A percentile compares a stretch with the other conserved stretches of the same genome.
phyloP scores from a whole-genome alignment of 1,140 invertebrate genomes.

The Heliconius melpomene region DNA sequence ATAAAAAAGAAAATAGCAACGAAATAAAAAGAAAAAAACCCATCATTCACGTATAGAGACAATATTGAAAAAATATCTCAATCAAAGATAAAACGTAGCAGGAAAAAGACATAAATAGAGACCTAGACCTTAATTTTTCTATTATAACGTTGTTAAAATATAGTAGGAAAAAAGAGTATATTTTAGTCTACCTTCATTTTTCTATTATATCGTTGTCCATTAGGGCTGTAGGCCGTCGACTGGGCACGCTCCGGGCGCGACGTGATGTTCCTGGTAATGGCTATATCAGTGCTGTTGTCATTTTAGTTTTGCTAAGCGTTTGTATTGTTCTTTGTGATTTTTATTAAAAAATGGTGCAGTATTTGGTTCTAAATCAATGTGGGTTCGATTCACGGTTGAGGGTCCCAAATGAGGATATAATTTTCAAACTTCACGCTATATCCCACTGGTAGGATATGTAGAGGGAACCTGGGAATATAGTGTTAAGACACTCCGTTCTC shows the following conservation, averaged over 20 bases:
- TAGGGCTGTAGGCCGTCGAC: background rate
- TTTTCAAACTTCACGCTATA: no score
- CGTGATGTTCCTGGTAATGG: slow-evolving; percentile 5
- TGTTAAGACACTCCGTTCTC: no score
- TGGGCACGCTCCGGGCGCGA: background rate
- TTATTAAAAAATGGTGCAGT: background rate
- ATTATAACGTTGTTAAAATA: background rate
- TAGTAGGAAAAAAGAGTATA: background rate
- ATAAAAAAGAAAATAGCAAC: background rate
- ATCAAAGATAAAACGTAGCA: background rate
- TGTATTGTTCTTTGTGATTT: background rate
- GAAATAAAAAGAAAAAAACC: background rate
- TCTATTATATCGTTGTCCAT: slow-evolving; percentile 5
- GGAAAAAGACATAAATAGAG: background rate
- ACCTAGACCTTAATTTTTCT: no score
- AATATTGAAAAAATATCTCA: background rate
- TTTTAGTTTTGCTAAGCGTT: background rate
- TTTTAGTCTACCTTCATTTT: background rate
- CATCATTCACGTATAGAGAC: background rate
- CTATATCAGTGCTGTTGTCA: background rate
- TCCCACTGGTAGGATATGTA: no score
- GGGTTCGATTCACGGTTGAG: background rate
- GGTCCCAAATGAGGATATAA: no score
- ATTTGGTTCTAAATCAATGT: background rate
- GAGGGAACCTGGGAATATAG: no score